Base-by-base conservation (phyloP, 2,797 vertebrate genomes). In the Esox masquinongy region DNA sequence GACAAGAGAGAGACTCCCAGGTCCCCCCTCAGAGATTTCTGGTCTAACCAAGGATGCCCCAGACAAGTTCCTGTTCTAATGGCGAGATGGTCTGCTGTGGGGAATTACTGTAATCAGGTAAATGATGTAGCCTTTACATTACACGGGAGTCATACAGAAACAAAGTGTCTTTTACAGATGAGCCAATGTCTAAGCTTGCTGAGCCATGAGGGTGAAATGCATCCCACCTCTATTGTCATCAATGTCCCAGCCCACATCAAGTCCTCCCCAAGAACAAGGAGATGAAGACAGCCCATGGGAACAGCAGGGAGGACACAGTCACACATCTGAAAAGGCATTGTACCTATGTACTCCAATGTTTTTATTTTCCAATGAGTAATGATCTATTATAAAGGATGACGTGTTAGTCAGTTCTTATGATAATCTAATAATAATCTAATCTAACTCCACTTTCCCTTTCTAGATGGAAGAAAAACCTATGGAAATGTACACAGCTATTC, bases 171-270 rank as follows among this genome's bases (percentile, higher is more conserved):
- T 59, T 29, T 71, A 7, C 73, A 31, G 43, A 24, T 69, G 69
- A 88, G 87, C 29, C 29, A 1, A 84, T 71, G 70, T 71, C 50
- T 72, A 2, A 82, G 51, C 36, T 79, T 83, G 26, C 11, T 82
- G 73, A 89, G 51, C 69, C 77, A 80, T 47, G 85, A 91, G 61
- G 87, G 79, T 22, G 87, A 88, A 68, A 5, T 76, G 26, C 82
- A 84, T 74, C 84, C 90, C 22, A 77, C 89, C 80, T 88, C 90
- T 70, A 89, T 91, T 79, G 91, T 92, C 80, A 91, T 92, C 69
- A 91, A 91, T 70, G 84, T 92, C 79, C 89, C 90, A 76, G 86
- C 90, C 73, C 88, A 88, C 80, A 86, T 90, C 75, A 89, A 88
- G 76, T 82, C 89, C 4, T 80, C 79, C 49, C 29, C 75, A 72